A percentile compares a stretch with the other conserved stretches of the same genome.
These are phyloP conservation scores for Pycnonotus jocosus DNA, from an alignment of 2,113 vertebrate species.

Conservation along the genomic window DNA sequence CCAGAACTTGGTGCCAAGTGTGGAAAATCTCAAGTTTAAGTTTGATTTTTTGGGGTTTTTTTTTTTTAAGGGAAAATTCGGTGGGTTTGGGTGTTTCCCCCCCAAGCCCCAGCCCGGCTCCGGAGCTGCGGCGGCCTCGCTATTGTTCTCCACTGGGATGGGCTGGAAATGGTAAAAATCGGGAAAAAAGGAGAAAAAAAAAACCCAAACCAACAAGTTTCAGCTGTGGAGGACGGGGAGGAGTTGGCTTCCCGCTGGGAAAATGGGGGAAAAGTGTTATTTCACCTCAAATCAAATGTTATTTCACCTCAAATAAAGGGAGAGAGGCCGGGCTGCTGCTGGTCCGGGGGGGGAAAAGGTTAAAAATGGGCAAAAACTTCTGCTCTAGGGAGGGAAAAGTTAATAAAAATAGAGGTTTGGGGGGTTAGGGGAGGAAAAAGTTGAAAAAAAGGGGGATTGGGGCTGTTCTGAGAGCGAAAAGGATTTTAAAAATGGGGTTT, in stretches of 20 bases:
- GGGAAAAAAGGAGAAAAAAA: background rate
- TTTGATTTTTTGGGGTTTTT: background rate
- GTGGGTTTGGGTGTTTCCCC: accelerated
- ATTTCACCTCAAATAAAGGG: no score
- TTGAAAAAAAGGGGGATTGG: background rate
- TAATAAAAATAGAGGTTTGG: background rate
- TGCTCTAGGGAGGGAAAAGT: background rate
- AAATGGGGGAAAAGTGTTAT: background rate
- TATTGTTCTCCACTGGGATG: background rate
- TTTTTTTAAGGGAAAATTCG: background rate
- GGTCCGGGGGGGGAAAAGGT: background rate
- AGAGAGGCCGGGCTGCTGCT: background rate
- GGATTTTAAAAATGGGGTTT: background rate
- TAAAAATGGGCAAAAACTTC: background rate
- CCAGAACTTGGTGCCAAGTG: background rate
- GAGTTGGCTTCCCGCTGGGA: background rate
- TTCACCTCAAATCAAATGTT: background rate
- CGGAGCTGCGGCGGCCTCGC: background rate
- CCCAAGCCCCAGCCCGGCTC: no score
- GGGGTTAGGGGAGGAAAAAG: background rate
- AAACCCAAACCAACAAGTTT: background rate
- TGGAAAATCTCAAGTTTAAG: background rate
- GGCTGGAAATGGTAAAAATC: background rate
- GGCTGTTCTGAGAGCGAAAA: background rate
- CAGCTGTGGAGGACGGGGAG: background rate